Conservation (phyloP, 2,888 invertebrate species). For the Mythimna lalbum region DNA sequence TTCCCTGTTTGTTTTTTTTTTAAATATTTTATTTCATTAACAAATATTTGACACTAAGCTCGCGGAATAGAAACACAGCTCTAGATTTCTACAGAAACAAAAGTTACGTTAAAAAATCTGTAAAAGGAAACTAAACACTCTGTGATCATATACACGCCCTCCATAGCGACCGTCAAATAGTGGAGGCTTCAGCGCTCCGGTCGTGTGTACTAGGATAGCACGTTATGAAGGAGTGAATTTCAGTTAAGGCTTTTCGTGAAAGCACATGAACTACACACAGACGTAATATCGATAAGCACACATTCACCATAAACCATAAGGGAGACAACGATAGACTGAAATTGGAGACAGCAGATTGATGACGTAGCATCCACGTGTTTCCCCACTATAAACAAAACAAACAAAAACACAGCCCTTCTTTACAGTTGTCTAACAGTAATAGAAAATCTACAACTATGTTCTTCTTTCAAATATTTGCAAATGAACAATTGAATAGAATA, state of each 20-base stretch:
- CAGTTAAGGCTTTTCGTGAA: background rate
- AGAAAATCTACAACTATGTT: too few relatives aligned
- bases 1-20: too few relatives aligned
- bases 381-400: background rate
- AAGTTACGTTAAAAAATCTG: background rate
- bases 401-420: too few relatives aligned
- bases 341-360: background rate
- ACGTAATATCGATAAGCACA: background rate
- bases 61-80: too few relatives aligned
- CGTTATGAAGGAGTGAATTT: background rate
- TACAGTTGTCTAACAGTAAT: too few relatives aligned
- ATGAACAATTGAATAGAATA: too few relatives aligned
- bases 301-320: background rate
- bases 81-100: background rate
- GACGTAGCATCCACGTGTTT: background rate
- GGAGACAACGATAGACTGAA: background rate
- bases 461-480: too few relatives aligned
- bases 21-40: too few relatives aligned
- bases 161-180: background rate
- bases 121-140: background rate
- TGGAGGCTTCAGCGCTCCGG: conserved; percentile 3
- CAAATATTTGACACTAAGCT: too few relatives aligned
- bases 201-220: conserved; percentile 6
- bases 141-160: background rate
- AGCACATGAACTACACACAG: background rate